A percentile compares a stretch with the other conserved stretches of the same genome.
These are phyloP conservation scores for Coranthus polyacanthus DNA, from an alignment of 2,797 vertebrate genomes.

Conservation along the genomic window DNA sequence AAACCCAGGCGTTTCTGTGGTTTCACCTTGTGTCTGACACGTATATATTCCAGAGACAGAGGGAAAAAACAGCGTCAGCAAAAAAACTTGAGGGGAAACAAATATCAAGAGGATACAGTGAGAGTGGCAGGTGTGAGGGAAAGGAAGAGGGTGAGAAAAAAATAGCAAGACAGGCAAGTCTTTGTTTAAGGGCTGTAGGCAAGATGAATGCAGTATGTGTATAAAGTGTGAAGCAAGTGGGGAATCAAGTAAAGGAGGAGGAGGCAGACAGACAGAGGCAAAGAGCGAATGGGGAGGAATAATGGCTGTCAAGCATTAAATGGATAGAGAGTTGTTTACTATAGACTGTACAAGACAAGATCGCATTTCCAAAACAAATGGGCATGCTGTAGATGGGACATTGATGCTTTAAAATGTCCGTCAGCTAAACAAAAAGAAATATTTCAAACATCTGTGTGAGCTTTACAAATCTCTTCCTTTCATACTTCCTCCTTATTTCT, in stretches of 20 bases:
- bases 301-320: slow-evolving; percentile 73
- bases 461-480: slow-evolving; percentile 24
- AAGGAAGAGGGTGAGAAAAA: slow-evolving; percentile 27
- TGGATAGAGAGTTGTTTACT: slow-evolving; percentile 58
- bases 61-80: slow-evolving; percentile 51
- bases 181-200: slow-evolving; percentile 54
- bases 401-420: slow-evolving; percentile 47
- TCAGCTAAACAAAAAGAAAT: slow-evolving; percentile 52
- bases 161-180: slow-evolving; percentile 51
- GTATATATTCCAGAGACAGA: slow-evolving; percentile 31
- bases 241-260: slow-evolving; percentile 35
- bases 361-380: slow-evolving; percentile 68
- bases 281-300: slow-evolving; percentile 38
- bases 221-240: slow-evolving; percentile 47
- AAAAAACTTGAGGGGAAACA: slow-evolving; percentile 37
- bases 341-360: slow-evolving; percentile 39
- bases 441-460: slow-evolving; percentile 44
- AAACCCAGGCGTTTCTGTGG: slow-evolving; percentile 5
- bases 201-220: slow-evolving; percentile 61
- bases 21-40: slow-evolving; percentile 35
- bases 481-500: slow-evolving; percentile 46
- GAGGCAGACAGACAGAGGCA: slow-evolving; percentile 20
- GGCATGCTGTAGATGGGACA: slow-evolving; percentile 23
- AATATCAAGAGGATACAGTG: slow-evolving; percentile 57
- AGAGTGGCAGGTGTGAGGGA: slow-evolving; percentile 62